phyloP scores from a whole-genome alignment of 2,113 vertebrate species.

The Anoplopoma fimbria region DNA sequence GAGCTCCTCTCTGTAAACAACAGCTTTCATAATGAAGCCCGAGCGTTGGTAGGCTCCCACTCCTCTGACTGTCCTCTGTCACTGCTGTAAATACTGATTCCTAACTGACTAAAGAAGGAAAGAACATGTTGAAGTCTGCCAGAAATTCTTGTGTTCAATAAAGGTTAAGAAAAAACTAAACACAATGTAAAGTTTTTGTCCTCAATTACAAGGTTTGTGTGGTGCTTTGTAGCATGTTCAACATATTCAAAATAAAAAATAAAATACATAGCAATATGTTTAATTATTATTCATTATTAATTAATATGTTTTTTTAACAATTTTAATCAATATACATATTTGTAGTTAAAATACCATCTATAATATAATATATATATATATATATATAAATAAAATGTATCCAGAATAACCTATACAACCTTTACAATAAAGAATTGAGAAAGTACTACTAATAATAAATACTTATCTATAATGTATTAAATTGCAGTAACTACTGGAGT shows the following conservation, averaged over 20 bases:
- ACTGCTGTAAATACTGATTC: conserved; percentile 95
- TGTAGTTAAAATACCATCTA: neutral
- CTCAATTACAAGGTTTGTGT: neutral
- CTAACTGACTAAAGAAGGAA: conserved; percentile 82
- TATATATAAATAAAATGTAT: too few relatives aligned
- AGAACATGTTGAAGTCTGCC: conserved; percentile 92
- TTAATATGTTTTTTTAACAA: too few relatives aligned
- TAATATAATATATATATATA: neutral
- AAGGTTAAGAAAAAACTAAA: conserved; percentile 77
- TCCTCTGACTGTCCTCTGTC: conserved; percentile 79
- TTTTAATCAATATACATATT: neutral
- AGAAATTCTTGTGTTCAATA: conserved; percentile 97
- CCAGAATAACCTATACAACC: neutral
- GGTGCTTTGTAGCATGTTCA: neutral
- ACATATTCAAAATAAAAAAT: neutral
- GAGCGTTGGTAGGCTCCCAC: neutral
- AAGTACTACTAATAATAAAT: neutral
- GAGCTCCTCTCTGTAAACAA: conserved; percentile 67
- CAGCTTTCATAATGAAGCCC: conserved; percentile 16
- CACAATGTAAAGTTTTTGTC: neutral
- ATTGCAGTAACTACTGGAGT: neutral
- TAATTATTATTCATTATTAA: neutral
- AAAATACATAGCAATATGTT: neutral
- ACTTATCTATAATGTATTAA: neutral
- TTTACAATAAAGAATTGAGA: neutral